Conservation (phyloP, 2,797 vertebrate species). For the Tokudaia muenninki region DNA sequence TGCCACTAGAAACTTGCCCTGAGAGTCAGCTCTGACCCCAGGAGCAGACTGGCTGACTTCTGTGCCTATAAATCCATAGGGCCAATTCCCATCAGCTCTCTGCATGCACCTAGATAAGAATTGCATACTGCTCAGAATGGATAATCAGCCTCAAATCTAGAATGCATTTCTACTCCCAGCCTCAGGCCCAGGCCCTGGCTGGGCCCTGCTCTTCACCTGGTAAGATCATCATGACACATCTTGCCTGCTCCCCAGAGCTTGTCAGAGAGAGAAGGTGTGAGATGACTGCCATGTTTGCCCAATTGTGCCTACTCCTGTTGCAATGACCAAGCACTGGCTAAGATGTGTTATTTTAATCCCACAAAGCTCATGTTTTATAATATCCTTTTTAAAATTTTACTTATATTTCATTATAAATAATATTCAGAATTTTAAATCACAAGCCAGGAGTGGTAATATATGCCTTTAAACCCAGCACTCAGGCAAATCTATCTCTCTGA, state of each 20-base stretch:
- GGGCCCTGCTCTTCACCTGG: neutral
- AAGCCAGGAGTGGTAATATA: neutral
- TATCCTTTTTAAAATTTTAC: conserved; percentile 43
- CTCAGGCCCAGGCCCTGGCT: neutral
- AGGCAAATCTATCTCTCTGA: neutral
- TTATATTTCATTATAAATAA: conserved; percentile 42
- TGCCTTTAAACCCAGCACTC: neutral
- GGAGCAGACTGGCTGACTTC: neutral
- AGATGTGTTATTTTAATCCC: neutral
- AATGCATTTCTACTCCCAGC: neutral
- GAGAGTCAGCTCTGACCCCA: neutral
- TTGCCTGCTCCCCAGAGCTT: neutral
- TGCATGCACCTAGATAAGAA: neutral
- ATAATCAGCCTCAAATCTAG: neutral
- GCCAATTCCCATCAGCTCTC: neutral
- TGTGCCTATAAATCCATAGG: neutral
- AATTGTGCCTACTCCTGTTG: neutral
- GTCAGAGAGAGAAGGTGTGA: conserved; percentile 41
- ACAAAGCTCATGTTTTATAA: conserved; percentile 18
- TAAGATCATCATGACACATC: neutral
- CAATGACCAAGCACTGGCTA: neutral
- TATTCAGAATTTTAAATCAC: neutral
- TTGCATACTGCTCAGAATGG: neutral
- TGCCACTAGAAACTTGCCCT: neutral
- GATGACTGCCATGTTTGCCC: neutral